Conservation (phyloP, 2,113 vertebrate species). For the Scatophagus argus region DNA sequence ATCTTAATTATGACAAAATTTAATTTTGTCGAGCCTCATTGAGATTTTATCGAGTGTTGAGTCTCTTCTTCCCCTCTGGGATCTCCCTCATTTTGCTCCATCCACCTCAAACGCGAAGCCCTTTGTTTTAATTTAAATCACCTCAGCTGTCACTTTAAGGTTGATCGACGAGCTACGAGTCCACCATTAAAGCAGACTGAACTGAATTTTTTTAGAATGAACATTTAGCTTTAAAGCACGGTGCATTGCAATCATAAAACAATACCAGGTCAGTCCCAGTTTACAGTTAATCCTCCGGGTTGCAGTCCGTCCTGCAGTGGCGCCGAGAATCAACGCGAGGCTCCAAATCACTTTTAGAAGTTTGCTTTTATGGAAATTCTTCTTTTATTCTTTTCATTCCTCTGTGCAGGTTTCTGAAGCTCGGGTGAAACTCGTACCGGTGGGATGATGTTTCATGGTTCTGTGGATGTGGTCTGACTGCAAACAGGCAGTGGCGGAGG, state of each 20-base stretch:
- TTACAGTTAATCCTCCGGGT: not conserved
- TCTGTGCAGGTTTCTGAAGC: constrained; percentile 11
- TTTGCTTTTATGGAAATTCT: constrained; percentile 19
- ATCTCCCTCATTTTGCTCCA: not conserved
- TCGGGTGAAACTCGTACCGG: not conserved
- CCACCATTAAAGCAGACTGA: not conserved
- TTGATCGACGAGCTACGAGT: not conserved
- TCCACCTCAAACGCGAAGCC: not conserved
- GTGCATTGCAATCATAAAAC: not conserved
- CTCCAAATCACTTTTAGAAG: constrained; percentile 15
- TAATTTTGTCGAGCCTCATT: not conserved
- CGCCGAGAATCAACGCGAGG: not conserved
- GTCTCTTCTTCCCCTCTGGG: not conserved
- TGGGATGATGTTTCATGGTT: not conserved
- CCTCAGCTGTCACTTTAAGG: not conserved
- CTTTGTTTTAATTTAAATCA: not conserved
- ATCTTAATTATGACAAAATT: not conserved
- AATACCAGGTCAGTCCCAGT: not conserved
- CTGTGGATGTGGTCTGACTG: not conserved
- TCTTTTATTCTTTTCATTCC: not conserved
- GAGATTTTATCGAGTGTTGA: not conserved
- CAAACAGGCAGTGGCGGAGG: not conserved
- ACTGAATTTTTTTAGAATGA: not conserved
- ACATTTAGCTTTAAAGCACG: not conserved
- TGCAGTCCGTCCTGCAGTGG: not conserved